Evolutionary conservation across 2,888 invertebrate species (phyloP).

Genomic region (Meteorus cinctellus): DNA sequence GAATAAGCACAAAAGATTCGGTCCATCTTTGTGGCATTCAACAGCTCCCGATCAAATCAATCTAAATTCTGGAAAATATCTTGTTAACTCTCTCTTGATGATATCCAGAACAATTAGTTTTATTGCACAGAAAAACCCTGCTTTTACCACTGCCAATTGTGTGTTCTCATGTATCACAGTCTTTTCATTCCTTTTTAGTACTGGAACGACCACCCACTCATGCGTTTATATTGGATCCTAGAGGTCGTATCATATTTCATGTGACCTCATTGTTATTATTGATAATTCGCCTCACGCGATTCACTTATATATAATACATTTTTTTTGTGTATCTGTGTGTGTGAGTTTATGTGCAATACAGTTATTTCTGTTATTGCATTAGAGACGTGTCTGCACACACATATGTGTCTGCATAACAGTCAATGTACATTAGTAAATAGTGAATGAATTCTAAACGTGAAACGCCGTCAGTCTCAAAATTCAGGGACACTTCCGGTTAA

Average conservation of each 20-base stretch:
- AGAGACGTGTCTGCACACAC: not conserved
- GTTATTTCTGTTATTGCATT: not conserved
- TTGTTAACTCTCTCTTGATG: not conserved
- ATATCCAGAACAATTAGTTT: not conserved
- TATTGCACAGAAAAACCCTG: not conserved
- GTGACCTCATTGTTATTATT: conserved; percentile 39
- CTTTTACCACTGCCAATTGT: not conserved
- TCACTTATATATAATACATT: not conserved
- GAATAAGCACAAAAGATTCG: too few species aligned
- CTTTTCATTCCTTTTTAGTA: not conserved
- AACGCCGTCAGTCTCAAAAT: conserved; percentile 30
- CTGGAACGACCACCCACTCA: conserved; percentile 36
- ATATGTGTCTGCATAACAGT: not conserved
- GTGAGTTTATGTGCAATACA: not conserved
- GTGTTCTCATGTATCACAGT: not conserved
- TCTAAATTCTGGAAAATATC: too few species aligned
- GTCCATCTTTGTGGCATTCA: too few species aligned
- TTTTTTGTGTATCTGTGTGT: not conserved
- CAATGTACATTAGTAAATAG: not conserved
- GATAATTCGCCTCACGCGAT: conserved; percentile 42
- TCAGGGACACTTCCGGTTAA: conserved; percentile 53
- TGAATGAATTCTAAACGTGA: conserved; percentile 32
- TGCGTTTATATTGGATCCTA: conserved; percentile 21
- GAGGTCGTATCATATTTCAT: conserved; percentile 34
- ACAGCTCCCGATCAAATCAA: too few species aligned